Percentiles rank a stretch among this genome's conserved stretches.
phyloP scores from a whole-genome alignment of 2,113 vertebrate genomes.

The Coptodon rendalli region DNA sequence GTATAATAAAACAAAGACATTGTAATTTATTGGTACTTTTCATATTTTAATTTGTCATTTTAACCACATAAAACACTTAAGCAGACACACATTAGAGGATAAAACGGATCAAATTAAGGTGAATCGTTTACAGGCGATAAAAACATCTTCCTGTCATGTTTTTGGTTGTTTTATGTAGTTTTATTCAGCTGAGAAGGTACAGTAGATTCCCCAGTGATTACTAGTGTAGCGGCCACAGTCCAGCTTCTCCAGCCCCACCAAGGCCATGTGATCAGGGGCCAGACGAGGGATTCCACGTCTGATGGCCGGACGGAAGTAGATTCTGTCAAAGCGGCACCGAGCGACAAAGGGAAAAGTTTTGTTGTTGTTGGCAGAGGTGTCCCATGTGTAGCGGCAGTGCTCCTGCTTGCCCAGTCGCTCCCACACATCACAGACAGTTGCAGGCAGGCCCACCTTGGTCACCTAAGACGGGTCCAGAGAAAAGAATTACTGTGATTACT shows the following conservation, averaged over 20 bases:
- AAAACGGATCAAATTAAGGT: not conserved
- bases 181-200: slow-evolving; percentile 67
- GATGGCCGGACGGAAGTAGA: slow-evolving; percentile 76
- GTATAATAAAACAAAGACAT: not conserved
- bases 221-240: slow-evolving; percentile 89
- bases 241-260: slow-evolving; percentile 88
- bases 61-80: not conserved
- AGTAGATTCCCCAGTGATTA: slow-evolving; percentile 95
- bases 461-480: slow-evolving; percentile 70
- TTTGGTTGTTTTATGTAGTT: not conserved
- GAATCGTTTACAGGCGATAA: not conserved
- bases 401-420: slow-evolving; percentile 83
- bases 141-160: not conserved
- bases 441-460: slow-evolving; percentile 77
- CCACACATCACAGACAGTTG: slow-evolving; percentile 81
- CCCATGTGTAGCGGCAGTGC: slow-evolving; percentile 93
- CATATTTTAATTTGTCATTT: not conserved
- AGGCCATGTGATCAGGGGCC: slow-evolving; percentile 79
- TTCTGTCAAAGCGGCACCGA: slow-evolving; percentile 86
- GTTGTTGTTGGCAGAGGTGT: slow-evolving; percentile 86
- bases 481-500: not conserved
- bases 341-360: slow-evolving; percentile 20
- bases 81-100: not conserved
- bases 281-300: slow-evolving; percentile 48
- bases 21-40: not conserved